Percentiles rank a stretch among this genome's conserved stretches.
These are phyloP conservation scores for Acanthisitta chloris DNA, from an alignment of 2,113 vertebrate species.

Conservation along the genomic window DNA sequence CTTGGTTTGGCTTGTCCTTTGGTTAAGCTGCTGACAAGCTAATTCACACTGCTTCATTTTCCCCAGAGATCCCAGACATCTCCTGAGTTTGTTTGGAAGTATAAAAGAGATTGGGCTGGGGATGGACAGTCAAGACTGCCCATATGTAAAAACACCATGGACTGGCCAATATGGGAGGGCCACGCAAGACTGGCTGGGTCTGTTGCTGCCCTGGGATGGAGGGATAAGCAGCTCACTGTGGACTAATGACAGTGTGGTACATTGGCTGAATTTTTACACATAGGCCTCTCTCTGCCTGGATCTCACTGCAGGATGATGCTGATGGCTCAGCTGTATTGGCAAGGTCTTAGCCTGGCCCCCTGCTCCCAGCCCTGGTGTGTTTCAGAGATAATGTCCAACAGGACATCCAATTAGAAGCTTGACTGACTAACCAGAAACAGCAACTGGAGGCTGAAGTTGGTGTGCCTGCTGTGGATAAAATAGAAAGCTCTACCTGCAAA, in stretches of 20 bases:
- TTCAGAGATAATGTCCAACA: slow-evolving; percentile 1
- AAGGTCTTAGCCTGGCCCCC: not conserved
- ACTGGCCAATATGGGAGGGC: not conserved
- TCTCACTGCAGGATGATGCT: not conserved
- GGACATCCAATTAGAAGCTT: slow-evolving; percentile 30
- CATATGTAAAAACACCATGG: not conserved
- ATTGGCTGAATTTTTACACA: not conserved
- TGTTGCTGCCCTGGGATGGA: not conserved
- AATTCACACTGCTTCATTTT: not conserved
- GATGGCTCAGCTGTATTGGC: not conserved
- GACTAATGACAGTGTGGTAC: not conserved
- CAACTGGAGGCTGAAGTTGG: not conserved
- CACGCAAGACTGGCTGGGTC: not conserved
- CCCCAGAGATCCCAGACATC: not conserved
- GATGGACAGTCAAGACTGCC: not conserved
- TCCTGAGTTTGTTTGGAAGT: not conserved
- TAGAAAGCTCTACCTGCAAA: not conserved
- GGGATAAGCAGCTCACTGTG: not conserved
- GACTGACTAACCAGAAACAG: slow-evolving; percentile 19
- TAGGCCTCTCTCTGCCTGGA: not conserved
- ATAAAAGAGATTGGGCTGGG: not conserved
- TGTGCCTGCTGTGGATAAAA: slow-evolving; percentile 18
- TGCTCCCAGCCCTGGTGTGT: not conserved
- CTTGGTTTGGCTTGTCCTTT: not conserved
- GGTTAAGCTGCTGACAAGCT: not conserved